phyloP scores from a whole-genome alignment of 2,797 vertebrate species.

The Acrossocheilus wenchowensis region DNA sequence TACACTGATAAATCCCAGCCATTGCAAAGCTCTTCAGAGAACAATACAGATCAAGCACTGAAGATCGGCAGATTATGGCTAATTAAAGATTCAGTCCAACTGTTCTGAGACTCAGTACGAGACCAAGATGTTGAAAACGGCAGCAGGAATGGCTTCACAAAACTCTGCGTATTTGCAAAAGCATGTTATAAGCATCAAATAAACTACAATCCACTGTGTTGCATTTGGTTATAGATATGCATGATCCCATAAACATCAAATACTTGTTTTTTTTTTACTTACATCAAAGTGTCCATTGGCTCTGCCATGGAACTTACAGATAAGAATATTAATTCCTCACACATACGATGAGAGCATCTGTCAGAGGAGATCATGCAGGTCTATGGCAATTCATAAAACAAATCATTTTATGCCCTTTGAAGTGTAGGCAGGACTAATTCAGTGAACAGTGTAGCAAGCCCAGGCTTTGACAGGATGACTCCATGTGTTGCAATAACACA shows the following conservation, averaged over 20 bases:
- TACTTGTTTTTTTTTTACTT: not conserved
- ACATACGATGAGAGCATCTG: not conserved
- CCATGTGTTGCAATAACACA: slow-evolving; percentile 53
- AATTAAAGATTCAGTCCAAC: slow-evolving; percentile 19
- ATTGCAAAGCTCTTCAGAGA: slow-evolving; percentile 32
- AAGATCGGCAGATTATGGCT: not conserved
- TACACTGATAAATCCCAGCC: slow-evolving; percentile 39
- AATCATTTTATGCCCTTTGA: not conserved
- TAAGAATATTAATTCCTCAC: slow-evolving; percentile 1
- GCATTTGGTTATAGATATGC: slow-evolving; percentile 24
- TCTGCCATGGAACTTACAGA: not conserved
- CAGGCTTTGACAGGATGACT: slow-evolving; percentile 13
- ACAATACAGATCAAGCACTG: slow-evolving; percentile 29
- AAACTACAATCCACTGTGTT: not conserved
- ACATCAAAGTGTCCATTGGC: not conserved
- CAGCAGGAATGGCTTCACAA: slow-evolving; percentile 25
- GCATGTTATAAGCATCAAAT: slow-evolving; percentile 20
- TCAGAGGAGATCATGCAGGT: slow-evolving; percentile 29
- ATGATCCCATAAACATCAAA: slow-evolving; percentile 16
- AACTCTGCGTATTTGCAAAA: slow-evolving; percentile 22
- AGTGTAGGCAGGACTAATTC: not conserved
- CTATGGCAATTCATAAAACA: slow-evolving; percentile 12
- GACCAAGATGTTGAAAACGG: slow-evolving; percentile 3
- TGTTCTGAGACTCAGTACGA: slow-evolving; percentile 2
- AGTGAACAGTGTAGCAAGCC: slow-evolving; percentile 44